A percentile compares a stretch with the other conserved stretches of the same genome.
Conservation (phyloP, 1,140 invertebrate genomes). For the Zaprionus camerounensis region DNA sequence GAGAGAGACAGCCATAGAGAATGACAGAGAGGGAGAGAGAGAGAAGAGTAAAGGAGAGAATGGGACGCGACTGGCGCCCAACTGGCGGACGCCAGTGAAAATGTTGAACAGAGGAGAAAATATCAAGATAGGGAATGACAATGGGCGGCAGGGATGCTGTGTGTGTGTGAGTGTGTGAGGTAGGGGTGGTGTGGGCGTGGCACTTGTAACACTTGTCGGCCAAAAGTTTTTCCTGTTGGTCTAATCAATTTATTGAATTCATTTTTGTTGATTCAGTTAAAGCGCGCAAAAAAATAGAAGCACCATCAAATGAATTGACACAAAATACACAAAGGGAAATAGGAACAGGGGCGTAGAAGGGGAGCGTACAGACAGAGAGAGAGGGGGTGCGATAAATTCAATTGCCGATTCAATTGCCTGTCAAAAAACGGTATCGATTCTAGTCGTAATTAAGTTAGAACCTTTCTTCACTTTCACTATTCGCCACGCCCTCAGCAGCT, state of each 20-base stretch:
- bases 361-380: background rate
- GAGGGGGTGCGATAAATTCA: conserved; percentile 40
- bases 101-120: conserved; percentile 30
- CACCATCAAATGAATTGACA: conserved; percentile 35
- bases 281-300: conserved; percentile 55
- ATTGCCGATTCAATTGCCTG: conserved; percentile 61
- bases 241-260: conserved; percentile 81
- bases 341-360: background rate
- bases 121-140: conserved; percentile 20
- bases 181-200: conserved; percentile 8
- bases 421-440: conserved; percentile 46
- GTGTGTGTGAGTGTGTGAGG: no score
- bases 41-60: background rate
- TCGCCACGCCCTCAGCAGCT: conserved; percentile 10
- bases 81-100: conserved; percentile 64
- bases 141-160: conserved; percentile 11
- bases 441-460: conserved; percentile 74
- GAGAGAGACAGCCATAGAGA: background rate
- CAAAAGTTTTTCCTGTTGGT: conserved; percentile 22
- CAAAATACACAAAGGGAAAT: conserved; percentile 1
- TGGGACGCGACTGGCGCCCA: conserved; percentile 58
- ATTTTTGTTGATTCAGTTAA: conserved; percentile 75
- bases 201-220: conserved; percentile 69
- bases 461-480: conserved; percentile 49
- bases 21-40: background rate